phyloP scores from a whole-genome alignment of 2,113 vertebrate species.

The Callocephalon fimbriatum region DNA sequence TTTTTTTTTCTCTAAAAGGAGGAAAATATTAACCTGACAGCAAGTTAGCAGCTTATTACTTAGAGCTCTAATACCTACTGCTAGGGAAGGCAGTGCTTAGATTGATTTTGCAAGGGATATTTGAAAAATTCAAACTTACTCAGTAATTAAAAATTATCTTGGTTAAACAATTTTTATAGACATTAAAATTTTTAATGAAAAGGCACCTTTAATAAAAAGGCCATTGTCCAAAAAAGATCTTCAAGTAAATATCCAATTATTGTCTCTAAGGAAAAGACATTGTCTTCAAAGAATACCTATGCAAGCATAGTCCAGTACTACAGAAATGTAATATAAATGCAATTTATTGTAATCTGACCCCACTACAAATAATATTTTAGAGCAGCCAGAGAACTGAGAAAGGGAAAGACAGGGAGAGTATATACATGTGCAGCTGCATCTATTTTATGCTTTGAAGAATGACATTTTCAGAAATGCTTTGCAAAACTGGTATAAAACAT shows the following conservation, averaged over 20 bases:
- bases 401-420: background rate
- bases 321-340: background rate
- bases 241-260: background rate
- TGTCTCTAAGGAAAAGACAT: background rate
- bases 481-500: background rate
- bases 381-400: background rate
- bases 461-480: background rate
- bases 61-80: background rate
- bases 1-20: background rate
- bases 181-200: background rate
- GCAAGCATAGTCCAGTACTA: background rate
- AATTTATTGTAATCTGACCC: background rate
- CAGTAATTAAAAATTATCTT: background rate
- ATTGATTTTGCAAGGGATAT: background rate
- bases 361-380: background rate
- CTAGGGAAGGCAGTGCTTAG: background rate
- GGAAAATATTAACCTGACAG: background rate
- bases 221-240: background rate
- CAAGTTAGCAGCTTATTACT: background rate
- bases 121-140: background rate
- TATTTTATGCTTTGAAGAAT: background rate
- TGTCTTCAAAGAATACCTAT: background rate
- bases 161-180: background rate
- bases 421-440: background rate
- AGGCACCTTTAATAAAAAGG: background rate